These are phyloP conservation scores for Arion vulgaris DNA, from an alignment of 1,140 invertebrate genomes.

Conservation along the genomic window DNA sequence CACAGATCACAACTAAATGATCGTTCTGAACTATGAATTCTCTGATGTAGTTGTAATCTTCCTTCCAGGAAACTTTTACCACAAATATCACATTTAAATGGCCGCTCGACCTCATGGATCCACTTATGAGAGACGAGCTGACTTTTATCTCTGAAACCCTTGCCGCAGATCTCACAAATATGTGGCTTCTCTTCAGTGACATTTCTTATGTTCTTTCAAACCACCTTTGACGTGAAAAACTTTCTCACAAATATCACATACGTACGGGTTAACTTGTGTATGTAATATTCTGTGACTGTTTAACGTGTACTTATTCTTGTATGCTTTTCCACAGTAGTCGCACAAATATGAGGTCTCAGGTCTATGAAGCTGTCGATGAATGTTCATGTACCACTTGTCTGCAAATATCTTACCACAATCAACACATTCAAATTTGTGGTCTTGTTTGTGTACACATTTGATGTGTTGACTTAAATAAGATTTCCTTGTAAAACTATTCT, in stretches of 20 bases:
- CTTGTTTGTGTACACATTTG: neutral
- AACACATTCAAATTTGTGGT: neutral
- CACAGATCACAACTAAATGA: conserved; percentile 30
- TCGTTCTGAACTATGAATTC: conserved; percentile 23
- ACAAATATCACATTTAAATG: conserved; percentile 43
- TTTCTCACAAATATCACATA: conserved; percentile 58
- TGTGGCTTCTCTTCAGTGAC: conserved; percentile 96
- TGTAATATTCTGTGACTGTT: conserved; percentile 32
- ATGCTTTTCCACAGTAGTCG: neutral
- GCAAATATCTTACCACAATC: neutral
- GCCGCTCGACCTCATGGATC: conserved; percentile 67
- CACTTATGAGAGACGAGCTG: conserved; percentile 63
- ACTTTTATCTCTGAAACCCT: conserved; percentile 81
- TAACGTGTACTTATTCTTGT: neutral
- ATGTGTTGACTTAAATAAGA: neutral
- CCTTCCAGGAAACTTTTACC: conserved; percentile 25
- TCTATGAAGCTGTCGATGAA: neutral
- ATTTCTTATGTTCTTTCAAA: conserved; percentile 47
- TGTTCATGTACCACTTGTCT: neutral
- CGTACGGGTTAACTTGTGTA: conserved; percentile 56
- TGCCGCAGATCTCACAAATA: conserved; percentile 97
- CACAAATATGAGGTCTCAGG: neutral
- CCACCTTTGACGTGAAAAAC: conserved; percentile 47
- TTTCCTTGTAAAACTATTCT: neutral
- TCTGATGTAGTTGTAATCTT: conserved; percentile 23